Evolutionary conservation across 1,140 invertebrate genomes (phyloP).

Genomic region (Philotrypesis tridentata): DNA sequence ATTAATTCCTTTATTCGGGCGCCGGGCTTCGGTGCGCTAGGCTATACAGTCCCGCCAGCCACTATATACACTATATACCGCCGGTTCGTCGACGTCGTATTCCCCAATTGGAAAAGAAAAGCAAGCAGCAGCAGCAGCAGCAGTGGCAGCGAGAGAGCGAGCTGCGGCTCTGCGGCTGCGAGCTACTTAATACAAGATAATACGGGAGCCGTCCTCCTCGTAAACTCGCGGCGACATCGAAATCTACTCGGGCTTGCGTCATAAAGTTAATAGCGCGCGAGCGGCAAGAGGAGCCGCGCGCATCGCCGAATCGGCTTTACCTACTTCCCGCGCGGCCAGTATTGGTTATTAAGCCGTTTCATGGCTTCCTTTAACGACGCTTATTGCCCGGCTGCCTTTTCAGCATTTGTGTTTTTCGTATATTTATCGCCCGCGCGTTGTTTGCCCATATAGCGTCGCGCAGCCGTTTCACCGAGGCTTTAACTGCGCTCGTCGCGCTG

Average conservation of each 20-base stretch:
- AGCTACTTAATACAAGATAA: conserved; percentile 47
- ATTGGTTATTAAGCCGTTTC: conserved; percentile 23
- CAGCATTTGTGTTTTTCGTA: not conserved
- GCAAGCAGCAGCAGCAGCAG: not conserved
- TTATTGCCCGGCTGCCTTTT: not conserved
- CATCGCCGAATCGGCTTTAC: not conserved
- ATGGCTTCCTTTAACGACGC: not conserved
- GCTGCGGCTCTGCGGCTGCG: conserved; percentile 24
- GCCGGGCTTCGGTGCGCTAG: too few relatives aligned
- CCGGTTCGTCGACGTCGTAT: not conserved
- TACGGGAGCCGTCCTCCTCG: conserved; percentile 39
- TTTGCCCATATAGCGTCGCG: not conserved
- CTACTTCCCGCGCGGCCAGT: conserved; percentile 9
- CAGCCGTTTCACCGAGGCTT: too few relatives aligned
- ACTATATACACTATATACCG: too few relatives aligned
- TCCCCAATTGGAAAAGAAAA: conserved; percentile 19
- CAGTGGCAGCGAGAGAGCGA: not conserved
- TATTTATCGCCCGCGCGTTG: not conserved
- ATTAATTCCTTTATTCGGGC: conserved; percentile 47
- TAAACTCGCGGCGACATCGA: conserved; percentile 49
- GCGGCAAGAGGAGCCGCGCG: conserved; percentile 4
- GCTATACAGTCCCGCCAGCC: too few relatives aligned
- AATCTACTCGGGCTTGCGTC: conserved; percentile 46
- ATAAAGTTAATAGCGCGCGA: conserved; percentile 47
- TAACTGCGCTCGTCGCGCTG: too few relatives aligned